These are phyloP conservation scores for Sigmodon hispidus DNA, from an alignment of 2,113 vertebrate species.

Conservation along the genomic window DNA sequence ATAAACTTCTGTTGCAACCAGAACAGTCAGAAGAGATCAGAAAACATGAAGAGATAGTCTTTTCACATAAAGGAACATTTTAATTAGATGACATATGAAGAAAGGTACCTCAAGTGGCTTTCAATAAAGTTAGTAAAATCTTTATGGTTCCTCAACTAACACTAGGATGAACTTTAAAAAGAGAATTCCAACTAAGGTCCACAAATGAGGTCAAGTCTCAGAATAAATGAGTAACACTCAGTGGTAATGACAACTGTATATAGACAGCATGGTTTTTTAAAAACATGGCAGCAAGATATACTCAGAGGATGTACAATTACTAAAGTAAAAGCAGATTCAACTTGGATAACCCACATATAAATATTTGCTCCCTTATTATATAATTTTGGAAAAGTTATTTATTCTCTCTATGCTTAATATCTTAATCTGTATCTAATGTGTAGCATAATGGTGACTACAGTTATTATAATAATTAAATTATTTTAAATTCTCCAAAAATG, in stretches of 20 bases:
- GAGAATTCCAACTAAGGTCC: not conserved
- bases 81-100: not conserved
- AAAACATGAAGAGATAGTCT: not conserved
- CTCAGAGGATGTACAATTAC: not conserved
- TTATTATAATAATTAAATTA: slow-evolving; percentile 29
- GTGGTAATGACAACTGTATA: not conserved
- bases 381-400: not conserved
- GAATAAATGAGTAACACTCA: slow-evolving; percentile 8
- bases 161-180: not conserved
- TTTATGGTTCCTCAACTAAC: not conserved
- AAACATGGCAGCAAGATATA: not conserved
- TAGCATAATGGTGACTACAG: not conserved
- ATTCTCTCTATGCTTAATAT: not conserved
- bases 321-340: not conserved
- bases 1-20: not conserved
- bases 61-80: slow-evolving; percentile 22
- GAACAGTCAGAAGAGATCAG: slow-evolving; percentile 20
- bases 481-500: slow-evolving; percentile 13
- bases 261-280: slow-evolving; percentile 18
- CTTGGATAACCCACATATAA: not conserved
- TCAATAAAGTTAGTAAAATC: not conserved
- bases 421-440: not conserved
- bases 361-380: not conserved
- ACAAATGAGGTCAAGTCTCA: not conserved
- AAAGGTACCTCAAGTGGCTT: not conserved